phyloP scores from a whole-genome alignment of 2,888 invertebrate species.

The Eupithecia insigniata region DNA sequence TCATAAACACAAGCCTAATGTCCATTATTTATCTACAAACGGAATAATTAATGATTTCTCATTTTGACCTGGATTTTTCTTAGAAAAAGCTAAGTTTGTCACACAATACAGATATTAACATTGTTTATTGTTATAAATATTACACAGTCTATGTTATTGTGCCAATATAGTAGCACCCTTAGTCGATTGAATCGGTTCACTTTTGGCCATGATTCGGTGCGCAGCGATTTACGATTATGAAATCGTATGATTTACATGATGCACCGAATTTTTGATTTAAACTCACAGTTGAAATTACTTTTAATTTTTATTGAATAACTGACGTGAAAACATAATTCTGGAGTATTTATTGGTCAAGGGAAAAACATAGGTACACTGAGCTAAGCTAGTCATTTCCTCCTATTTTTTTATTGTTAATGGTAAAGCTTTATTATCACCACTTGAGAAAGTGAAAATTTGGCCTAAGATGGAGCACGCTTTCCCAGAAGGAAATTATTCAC shows the following conservation, averaged over 20 bases:
- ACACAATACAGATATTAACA: neutral
- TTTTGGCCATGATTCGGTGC: slow-evolving; percentile 67
- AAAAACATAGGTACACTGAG: neutral
- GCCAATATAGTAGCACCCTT: neutral
- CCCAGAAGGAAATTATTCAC: too few species aligned
- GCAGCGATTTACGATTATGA: slow-evolving; percentile 66
- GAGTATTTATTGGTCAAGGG: slow-evolving; percentile 14
- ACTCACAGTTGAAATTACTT: slow-evolving; percentile 35
- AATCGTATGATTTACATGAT: slow-evolving; percentile 58
- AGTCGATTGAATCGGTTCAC: slow-evolving; percentile 53
- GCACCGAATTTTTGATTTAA: slow-evolving; percentile 55
- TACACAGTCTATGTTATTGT: too few species aligned
- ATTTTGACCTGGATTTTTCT: neutral
- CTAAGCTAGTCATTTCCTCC: neutral
- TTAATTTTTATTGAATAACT: slow-evolving; percentile 40
- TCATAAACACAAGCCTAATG: too few species aligned
- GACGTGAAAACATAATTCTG: slow-evolving; percentile 24
- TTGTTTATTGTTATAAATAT: too few species aligned
- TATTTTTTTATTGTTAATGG: too few species aligned
- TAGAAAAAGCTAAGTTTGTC: neutral
- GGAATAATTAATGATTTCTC: too few species aligned
- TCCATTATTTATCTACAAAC: too few species aligned
- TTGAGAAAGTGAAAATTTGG: too few species aligned
- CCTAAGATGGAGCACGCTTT: too few species aligned
- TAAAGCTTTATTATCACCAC: too few species aligned